A percentile compares a stretch with the other conserved stretches of the same genome.
Evolutionary conservation across 2,113 vertebrate genomes (phyloP).

Genomic region (Isurus oxyrinchus): DNA sequence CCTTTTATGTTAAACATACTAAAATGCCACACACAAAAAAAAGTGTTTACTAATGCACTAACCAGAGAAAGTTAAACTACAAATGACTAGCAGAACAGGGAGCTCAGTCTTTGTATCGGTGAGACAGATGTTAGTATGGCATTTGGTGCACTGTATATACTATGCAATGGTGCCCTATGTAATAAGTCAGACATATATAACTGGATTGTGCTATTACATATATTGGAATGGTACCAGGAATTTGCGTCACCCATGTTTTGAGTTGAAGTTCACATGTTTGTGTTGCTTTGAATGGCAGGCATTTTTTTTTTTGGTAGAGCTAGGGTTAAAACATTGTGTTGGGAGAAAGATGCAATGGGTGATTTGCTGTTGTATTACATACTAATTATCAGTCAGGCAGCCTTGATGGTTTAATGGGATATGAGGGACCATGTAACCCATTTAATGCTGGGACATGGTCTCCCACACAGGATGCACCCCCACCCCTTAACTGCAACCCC

Average conservation of each 20-base stretch:
- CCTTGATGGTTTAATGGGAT: neutral
- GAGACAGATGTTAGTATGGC: neutral
- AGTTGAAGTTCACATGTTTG: neutral
- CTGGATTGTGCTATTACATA: neutral
- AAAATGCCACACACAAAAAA: neutral
- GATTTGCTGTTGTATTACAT: neutral
- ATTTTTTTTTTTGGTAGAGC: neutral
- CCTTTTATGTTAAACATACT: neutral
- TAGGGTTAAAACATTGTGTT: neutral
- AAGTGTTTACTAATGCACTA: neutral
- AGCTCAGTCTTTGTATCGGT: neutral
- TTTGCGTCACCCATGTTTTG: neutral
- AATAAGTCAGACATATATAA: neutral
- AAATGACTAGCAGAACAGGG: neutral
- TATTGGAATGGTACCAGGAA: neutral
- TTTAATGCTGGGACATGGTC: neutral
- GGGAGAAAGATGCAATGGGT: neutral
- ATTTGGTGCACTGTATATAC: neutral
- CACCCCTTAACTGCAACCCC: no score
- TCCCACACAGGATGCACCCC: neutral
- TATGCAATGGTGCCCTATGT: neutral
- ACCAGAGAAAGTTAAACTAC: neutral
- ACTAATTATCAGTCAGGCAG: neutral
- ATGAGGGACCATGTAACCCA: neutral
- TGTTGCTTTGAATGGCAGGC: neutral